Evolutionary conservation across 2,797 vertebrate genomes (phyloP), one percentile per base, ranked within the genome.

Genomic region (Heteromormyrus szaboi): DNA sequence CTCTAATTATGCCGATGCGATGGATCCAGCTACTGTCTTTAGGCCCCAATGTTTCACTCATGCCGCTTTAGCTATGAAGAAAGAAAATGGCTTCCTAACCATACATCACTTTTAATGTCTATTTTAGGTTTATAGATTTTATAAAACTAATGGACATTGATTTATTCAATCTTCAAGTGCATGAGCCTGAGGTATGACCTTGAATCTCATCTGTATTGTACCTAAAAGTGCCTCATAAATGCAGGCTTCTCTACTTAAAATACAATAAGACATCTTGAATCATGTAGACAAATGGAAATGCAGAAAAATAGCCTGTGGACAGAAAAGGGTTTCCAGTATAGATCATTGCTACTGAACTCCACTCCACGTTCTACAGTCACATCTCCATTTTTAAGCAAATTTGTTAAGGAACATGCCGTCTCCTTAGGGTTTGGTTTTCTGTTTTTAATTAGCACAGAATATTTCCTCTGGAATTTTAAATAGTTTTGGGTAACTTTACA

Each of bases 381-480:
- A 46, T 44, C 48, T 85, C 25, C 12, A 76, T 79, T 76, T 88
- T 51, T 87, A 46, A 68, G 59, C 9, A 87, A 29, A 25, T 68
- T 29, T 72, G 62, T 44, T 48, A 85, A 86, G 68, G 59, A 72
- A 19, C 9, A 46, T 2, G 41, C 5, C 17, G 4, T 68, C 59
- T 68, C 88, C 83, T 86, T 54, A 6, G 88, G 83, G 62, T 72
- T 76, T 76, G n/a, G 19, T 44, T 85, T 76, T 85, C 46, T 33
- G 62, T 51, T 68, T 76, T 84, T 53, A 83, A 89, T 86, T 86
- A 89, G 51, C 88, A 62, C 68, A 89, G 81, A 89, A 83, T 11
- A 22, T 87, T 87, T 87, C 41, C 41, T 79, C 72, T n/a, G 72
- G 37, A 53, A 22, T 86, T 85, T 50, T 48, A 85, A 85, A 50